phyloP scores from a whole-genome alignment of 2,113 vertebrate genomes.

The Polypterus senegalus region DNA sequence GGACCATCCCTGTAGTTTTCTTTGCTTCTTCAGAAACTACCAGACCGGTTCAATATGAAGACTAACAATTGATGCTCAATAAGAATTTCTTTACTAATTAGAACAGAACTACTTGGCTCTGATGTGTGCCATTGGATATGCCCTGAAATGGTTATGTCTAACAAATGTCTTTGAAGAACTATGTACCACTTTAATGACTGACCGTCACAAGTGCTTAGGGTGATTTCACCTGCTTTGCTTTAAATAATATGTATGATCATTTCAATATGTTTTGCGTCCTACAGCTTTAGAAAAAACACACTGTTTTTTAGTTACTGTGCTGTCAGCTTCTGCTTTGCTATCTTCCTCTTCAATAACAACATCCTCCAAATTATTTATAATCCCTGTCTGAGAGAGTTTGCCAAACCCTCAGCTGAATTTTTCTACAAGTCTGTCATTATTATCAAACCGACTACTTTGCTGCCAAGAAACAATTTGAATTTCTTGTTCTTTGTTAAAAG shows the following conservation, averaged over 20 bases:
- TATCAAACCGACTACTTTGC: slow-evolving; percentile 15
- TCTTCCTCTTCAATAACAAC: slow-evolving; percentile 25
- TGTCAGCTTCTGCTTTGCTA: slow-evolving; percentile 26
- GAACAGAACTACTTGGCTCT: too few species aligned
- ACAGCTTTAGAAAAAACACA: slow-evolving; percentile 29
- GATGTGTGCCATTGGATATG: too few species aligned
- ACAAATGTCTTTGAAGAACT: too few species aligned
- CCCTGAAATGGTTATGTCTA: too few species aligned
- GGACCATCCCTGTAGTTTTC: too few species aligned
- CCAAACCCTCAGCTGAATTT: slow-evolving; percentile 30
- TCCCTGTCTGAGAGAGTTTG: slow-evolving; percentile 26
- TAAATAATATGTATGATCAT: slow-evolving; percentile 21
- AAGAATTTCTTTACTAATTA: too few species aligned
- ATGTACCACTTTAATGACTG: too few species aligned
- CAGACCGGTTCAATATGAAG: too few species aligned
- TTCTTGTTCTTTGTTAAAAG: slow-evolving; percentile 14
- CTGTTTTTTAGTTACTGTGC: slow-evolving; percentile 43
- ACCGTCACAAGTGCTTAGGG: too few species aligned
- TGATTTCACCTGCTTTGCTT: too few species aligned
- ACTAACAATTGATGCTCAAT: too few species aligned
- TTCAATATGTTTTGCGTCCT: slow-evolving; percentile 42
- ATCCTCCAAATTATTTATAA: slow-evolving; percentile 30
- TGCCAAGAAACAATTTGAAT: slow-evolving; percentile 18
- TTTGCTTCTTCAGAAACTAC: too few species aligned
- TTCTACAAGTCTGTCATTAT: slow-evolving; percentile 31